Percentiles rank a stretch among this genome's conserved stretches.
phyloP scores from a whole-genome alignment of 2,113 vertebrate genomes.

The Felis catus region DNA sequence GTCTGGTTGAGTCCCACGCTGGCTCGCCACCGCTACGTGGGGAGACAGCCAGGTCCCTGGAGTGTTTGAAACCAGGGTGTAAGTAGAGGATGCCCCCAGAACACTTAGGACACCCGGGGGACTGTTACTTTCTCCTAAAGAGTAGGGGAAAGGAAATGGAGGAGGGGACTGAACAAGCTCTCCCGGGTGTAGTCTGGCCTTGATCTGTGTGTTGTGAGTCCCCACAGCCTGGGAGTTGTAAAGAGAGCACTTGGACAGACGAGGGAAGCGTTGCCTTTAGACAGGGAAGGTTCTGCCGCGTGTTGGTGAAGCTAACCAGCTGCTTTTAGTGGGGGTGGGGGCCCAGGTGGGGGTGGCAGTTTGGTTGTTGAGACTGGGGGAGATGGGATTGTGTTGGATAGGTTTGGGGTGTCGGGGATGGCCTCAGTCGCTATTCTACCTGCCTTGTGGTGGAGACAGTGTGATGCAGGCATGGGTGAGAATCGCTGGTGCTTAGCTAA shows the following conservation, averaged over 20 bases:
- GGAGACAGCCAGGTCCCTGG: neutral
- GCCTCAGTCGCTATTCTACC: neutral
- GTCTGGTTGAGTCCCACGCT: neutral
- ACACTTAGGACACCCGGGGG: neutral
- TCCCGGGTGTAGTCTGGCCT: neutral
- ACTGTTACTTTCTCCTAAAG: neutral
- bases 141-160: neutral
- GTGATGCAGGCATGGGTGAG: neutral
- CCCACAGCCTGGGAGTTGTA: neutral
- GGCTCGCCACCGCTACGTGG: neutral
- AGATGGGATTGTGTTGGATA: neutral
- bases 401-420: neutral
- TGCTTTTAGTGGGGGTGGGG: neutral
- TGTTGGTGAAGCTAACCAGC: neutral
- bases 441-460: neutral
- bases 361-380: neutral
- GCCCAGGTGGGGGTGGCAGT: neutral
- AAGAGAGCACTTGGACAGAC: neutral
- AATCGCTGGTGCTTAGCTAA: accelerated
- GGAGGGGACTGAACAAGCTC: neutral
- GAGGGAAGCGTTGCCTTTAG: neutral
- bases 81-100: neutral
- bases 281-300: neutral
- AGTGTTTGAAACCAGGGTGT: neutral
- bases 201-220: neutral